Conservation (phyloP, 2,113 vertebrate species). For the Halichoeres trimaculatus region DNA sequence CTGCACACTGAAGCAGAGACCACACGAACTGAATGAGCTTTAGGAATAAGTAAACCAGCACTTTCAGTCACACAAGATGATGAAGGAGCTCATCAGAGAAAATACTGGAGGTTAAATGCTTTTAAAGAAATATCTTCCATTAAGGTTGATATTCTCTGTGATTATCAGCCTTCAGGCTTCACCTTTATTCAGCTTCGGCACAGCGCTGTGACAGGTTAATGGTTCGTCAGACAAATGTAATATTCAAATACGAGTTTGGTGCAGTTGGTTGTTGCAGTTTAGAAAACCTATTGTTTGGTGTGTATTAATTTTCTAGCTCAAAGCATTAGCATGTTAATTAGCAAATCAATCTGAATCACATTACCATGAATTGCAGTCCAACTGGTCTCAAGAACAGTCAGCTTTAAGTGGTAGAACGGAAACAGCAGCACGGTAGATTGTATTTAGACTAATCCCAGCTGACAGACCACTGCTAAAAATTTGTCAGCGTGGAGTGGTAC, state of each 20-base stretch:
- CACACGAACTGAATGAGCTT: background rate
- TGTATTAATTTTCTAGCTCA: constrained; percentile 41
- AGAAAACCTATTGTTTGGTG: constrained; percentile 6
- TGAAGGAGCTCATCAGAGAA: background rate
- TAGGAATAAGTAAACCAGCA: background rate
- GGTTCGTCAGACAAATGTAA: constrained; percentile 29
- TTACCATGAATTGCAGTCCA: constrained; percentile 9
- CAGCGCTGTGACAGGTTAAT: constrained; percentile 23
- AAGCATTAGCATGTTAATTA: constrained; percentile 28
- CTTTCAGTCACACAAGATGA: background rate
- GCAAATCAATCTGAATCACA: constrained; percentile 34
- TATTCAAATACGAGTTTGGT: constrained; percentile 30
- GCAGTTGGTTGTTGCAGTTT: constrained; percentile 9
- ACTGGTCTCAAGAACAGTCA: constrained; percentile 9
- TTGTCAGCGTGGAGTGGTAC: constrained; percentile 20
- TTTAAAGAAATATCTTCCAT: too few relatives aligned
- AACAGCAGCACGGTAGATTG: constrained; percentile 19
- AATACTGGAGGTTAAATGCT: background rate
- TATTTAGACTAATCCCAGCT: constrained; percentile 19
- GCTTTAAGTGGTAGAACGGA: background rate
- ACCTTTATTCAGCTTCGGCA: constrained; percentile 10
- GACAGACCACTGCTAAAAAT: background rate
- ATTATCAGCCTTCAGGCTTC: background rate
- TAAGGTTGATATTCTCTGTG: background rate
- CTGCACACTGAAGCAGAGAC: background rate